Base-by-base conservation (phyloP, 2,797 vertebrate species). In the Pseudochromis fuscus region DNA sequence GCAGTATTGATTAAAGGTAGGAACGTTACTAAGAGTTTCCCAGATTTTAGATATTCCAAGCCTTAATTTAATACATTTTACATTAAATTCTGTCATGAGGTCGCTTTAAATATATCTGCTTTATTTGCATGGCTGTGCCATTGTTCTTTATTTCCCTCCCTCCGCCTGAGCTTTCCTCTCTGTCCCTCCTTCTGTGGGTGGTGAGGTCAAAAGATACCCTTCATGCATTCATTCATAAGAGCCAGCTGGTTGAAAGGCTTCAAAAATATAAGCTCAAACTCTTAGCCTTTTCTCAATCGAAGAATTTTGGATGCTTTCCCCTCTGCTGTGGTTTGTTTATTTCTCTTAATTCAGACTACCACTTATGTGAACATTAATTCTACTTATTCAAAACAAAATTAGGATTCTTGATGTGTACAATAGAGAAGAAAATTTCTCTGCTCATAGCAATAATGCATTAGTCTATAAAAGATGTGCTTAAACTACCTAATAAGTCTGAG, bases 221-320 rank as follows among this genome's bases (percentile, higher is more conserved):
- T 91, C 85, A 89, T 89, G 48, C 81, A 87, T 90, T 88, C 71
- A 90, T 89, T 87, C 83, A 90, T 89, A 75, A 77, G 81, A 65
- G 38, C 23, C 51, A 65, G 71, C 72, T 74, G 76, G 46, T 77
- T 75, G 68, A 87, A 72, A 46, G 77, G 68, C 57, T 83, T 85
- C 18, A 80, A 67, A 71, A 84, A 72, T 81, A 79, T 88, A 55
- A 81, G 27, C 71, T 75, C 35, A 63, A n/a, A 63, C 53, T 76
- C 58, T 21, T 19, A 35, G 55, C 18, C 59, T 61, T 68, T 51
- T 55, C 55, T 57, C 19, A 31, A 72, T 66, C 24, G 62, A 60
- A 60, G 4, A 19, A n/a, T 35, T 37, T n/a, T 31, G 55, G 40
- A 40, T 67, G 31, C 38, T 73, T 64, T 57, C 16, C 27, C 65